phyloP scores from a whole-genome alignment of 2,113 vertebrate genomes.

The Nesoenas mayeri region DNA sequence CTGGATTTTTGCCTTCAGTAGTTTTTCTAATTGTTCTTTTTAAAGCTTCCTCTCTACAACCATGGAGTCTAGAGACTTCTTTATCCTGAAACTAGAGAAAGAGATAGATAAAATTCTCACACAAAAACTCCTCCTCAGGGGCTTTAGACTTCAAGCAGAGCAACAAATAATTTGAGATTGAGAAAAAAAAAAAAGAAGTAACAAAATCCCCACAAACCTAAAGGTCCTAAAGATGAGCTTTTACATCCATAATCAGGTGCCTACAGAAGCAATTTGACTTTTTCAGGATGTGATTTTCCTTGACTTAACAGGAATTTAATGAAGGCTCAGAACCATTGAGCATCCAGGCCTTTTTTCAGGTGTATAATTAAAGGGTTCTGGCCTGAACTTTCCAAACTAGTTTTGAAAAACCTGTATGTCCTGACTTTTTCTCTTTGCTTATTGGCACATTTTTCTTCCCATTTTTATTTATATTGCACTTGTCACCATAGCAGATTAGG shows the following conservation, averaged over 20 bases:
- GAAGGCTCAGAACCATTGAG: background rate
- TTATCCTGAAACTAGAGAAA: background rate
- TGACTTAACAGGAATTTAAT: background rate
- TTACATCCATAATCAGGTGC: background rate
- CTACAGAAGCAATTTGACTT: background rate
- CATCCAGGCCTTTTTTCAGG: background rate
- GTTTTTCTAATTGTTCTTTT: background rate
- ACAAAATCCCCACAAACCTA: background rate
- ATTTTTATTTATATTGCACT: conserved; percentile 32
- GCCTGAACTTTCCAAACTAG: background rate
- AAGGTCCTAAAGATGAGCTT: background rate
- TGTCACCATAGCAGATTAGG: background rate
- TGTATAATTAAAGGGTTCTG: background rate
- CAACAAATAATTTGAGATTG: background rate
- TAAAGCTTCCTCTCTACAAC: background rate
- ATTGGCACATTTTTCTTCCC: background rate
- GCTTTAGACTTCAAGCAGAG: background rate
- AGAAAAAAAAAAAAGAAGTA: background rate
- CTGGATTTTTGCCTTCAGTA: background rate
- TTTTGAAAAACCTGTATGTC: background rate
- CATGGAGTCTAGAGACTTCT: background rate
- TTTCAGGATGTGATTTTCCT: background rate
- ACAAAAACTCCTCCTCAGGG: background rate
- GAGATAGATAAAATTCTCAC: background rate
- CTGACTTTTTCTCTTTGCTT: background rate